Conservation (phyloP, 2,797 vertebrate genomes). For the Poliocrania exsul region DNA sequence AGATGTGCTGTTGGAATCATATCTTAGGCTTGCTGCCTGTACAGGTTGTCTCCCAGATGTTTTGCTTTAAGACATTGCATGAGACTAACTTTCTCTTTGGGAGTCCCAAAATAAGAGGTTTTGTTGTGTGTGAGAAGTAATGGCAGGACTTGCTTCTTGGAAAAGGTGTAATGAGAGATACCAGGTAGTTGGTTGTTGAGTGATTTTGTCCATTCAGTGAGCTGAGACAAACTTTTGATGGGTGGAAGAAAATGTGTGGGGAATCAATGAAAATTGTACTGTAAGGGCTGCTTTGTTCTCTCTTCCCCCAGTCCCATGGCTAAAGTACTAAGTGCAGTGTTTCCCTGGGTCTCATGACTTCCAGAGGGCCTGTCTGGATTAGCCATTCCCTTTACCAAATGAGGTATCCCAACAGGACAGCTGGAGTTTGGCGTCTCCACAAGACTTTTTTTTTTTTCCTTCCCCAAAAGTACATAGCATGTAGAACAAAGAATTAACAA, state of each 20-base stretch:
- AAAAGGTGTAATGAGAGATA: neutral
- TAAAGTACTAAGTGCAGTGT: neutral
- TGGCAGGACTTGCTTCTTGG: neutral
- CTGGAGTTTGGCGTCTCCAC: neutral
- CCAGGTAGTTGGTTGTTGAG: rapidly evolving
- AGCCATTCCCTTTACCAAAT: neutral
- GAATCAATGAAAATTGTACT: neutral
- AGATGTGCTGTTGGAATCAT: rapidly evolving
- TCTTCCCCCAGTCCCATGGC: neutral
- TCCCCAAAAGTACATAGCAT: neutral
- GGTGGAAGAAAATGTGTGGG: neutral
- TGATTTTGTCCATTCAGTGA: neutral
- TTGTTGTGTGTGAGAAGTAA: neutral
- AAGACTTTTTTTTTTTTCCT: neutral
- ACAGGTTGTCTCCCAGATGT: neutral
- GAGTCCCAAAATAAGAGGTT: neutral
- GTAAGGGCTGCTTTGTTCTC: neutral
- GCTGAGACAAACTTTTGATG: neutral
- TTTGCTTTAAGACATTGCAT: neutral
- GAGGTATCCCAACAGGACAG: neutral
- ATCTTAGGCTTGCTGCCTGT: neutral
- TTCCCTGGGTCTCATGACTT: neutral
- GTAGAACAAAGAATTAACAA: neutral
- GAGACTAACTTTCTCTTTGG: neutral
- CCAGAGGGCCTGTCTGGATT: neutral